Conservation (phyloP, 2,113 vertebrate species). For the Ammodytes dubius region DNA sequence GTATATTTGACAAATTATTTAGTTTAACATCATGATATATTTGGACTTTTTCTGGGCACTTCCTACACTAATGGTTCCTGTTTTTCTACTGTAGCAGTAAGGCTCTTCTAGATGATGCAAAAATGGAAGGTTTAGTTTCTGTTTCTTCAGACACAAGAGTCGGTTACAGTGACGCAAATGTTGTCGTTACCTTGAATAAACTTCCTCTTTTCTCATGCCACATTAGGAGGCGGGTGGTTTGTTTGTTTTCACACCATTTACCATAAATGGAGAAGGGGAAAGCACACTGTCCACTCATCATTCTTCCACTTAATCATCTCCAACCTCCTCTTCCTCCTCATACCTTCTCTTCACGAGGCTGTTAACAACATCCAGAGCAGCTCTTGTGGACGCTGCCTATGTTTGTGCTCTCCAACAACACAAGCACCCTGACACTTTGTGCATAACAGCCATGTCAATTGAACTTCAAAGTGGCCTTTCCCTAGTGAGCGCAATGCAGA, state of each 20-base stretch:
- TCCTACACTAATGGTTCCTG: no score
- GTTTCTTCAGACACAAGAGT: no score
- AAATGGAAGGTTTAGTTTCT: no score
- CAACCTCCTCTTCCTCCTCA: background rate
- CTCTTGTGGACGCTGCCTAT: conserved; percentile 51
- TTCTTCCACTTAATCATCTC: conserved; percentile 76
- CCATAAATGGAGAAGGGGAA: conserved; percentile 65
- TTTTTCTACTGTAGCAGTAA: no score
- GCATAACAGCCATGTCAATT: conserved; percentile 70
- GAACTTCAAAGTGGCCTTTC: conserved; percentile 84
- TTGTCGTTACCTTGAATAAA: no score
- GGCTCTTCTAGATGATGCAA: no score
- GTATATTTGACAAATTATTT: no score
- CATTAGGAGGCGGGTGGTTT: background rate
- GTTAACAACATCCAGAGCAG: conserved; percentile 13
- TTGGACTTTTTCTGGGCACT: no score
- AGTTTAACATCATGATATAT: no score
- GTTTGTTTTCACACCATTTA: conserved; percentile 71
- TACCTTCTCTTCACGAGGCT: conserved; percentile 15
- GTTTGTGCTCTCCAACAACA: conserved; percentile 84
- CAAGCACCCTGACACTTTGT: conserved; percentile 85
- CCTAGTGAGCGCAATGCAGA: conserved; percentile 74
- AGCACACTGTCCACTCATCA: conserved; percentile 48
- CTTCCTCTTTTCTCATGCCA: conserved; percentile 38
- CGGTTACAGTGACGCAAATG: no score